Percentiles rank a stretch among this genome's conserved stretches.
Conservation (phyloP, 2,888 invertebrate species). For the Watsonalla cultraria region DNA sequence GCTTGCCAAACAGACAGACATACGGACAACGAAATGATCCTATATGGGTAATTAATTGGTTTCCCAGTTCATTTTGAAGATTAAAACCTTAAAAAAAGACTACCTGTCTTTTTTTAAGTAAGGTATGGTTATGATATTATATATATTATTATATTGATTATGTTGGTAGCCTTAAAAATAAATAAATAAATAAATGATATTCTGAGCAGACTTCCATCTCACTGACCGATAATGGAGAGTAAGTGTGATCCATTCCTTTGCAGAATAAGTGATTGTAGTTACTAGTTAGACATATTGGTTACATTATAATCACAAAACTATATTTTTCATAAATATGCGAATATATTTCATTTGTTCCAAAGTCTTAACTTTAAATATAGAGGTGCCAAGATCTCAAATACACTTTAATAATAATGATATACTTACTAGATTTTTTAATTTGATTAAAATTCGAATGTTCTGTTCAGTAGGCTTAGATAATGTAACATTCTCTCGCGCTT, state of each 20-base stretch:
- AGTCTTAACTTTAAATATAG: not conserved
- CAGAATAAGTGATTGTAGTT: not conserved
- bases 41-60: no score
- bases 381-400: slow-evolving; percentile 2
- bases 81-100: no score
- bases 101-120: no score
- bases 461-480: no score
- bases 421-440: not conserved
- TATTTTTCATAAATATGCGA: not conserved
- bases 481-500: no score
- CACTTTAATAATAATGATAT: not conserved
- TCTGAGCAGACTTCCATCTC: slow-evolving; percentile 1
- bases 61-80: no score
- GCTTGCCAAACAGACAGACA: no score
- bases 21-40: no score
- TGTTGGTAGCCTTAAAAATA: no score
- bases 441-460: not conserved
- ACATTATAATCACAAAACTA: not conserved
- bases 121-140: no score
- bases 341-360: not conserved
- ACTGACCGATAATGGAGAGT: not conserved
- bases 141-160: no score
- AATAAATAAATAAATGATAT: no score
- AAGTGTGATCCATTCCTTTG: not conserved
- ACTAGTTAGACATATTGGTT: not conserved